Evolutionary conservation across 2,113 vertebrate genomes (phyloP).

Genomic region (Gadus chalcogrammus): DNA sequence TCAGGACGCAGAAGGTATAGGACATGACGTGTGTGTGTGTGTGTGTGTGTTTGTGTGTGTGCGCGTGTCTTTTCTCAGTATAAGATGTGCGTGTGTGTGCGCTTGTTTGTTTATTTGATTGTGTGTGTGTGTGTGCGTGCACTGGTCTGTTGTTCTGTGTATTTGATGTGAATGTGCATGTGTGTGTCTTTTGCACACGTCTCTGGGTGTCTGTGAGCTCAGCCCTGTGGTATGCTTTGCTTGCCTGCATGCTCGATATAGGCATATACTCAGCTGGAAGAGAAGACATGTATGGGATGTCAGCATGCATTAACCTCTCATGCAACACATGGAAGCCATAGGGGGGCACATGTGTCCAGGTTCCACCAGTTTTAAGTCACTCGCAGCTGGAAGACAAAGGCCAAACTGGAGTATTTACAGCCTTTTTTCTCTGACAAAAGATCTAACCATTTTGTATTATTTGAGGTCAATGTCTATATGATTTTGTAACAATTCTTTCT

Average conservation of each 20-base stretch:
- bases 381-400: conserved; percentile 43
- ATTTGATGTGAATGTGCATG: not conserved
- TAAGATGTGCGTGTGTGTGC: too few species aligned
- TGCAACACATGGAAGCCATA: conserved; percentile 60
- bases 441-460: too few species aligned
- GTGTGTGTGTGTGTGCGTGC: not conserved
- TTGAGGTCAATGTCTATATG: too few species aligned
- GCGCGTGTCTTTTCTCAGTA: not conserved
- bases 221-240: conserved; percentile 11
- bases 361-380: conserved; percentile 57
- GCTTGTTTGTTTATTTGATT: not conserved
- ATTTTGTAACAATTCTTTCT: too few species aligned
- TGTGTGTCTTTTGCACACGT: not conserved
- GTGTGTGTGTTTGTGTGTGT: not conserved
- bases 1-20: too few species aligned
- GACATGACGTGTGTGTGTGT: not conserved
- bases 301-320: conserved; percentile 66
- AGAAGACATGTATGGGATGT: conserved; percentile 69
- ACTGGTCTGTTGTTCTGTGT: not conserved
- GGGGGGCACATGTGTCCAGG: conserved; percentile 59
- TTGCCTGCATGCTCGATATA: conserved; percentile 61
- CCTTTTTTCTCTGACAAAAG: too few species aligned
- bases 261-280: conserved; percentile 66
- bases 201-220: not conserved
- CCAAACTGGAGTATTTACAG: conserved; percentile 40